phyloP scores from a whole-genome alignment of 2,113 vertebrate genomes.

The Protobothrops flavoviridis region DNA sequence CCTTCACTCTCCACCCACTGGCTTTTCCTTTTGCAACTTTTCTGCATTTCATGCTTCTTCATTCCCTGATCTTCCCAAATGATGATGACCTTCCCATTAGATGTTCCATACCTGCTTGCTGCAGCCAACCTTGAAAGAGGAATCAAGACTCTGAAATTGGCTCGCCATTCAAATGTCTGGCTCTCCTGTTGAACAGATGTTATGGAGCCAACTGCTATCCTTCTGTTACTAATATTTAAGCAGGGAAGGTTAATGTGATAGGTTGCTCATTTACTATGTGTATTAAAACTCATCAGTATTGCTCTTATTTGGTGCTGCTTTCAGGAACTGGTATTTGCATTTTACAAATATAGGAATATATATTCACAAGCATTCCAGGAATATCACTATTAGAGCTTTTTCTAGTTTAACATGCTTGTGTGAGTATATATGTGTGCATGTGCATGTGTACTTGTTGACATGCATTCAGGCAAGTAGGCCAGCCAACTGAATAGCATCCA shows the following conservation, averaged over 20 bases:
- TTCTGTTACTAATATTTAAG: neutral
- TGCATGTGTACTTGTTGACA: neutral
- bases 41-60: neutral
- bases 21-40: neutral
- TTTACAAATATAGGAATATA: neutral
- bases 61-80: neutral
- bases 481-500: neutral
- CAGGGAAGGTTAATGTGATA: neutral
- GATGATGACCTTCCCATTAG: neutral
- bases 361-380: neutral
- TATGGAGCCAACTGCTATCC: neutral
- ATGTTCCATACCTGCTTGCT: conserved; percentile 1
- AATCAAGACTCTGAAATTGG: neutral
- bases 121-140: neutral
- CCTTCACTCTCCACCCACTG: conserved; percentile 22
- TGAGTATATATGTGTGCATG: neutral
- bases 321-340: neutral
- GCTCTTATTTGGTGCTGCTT: neutral
- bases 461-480: neutral
- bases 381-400: neutral
- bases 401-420: neutral
- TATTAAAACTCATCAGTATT: neutral
- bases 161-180: neutral
- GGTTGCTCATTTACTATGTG: neutral
- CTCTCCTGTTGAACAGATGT: neutral